Evolutionary conservation across 2,113 vertebrate genomes (phyloP).

Genomic region (Hyla sarda): DNA sequence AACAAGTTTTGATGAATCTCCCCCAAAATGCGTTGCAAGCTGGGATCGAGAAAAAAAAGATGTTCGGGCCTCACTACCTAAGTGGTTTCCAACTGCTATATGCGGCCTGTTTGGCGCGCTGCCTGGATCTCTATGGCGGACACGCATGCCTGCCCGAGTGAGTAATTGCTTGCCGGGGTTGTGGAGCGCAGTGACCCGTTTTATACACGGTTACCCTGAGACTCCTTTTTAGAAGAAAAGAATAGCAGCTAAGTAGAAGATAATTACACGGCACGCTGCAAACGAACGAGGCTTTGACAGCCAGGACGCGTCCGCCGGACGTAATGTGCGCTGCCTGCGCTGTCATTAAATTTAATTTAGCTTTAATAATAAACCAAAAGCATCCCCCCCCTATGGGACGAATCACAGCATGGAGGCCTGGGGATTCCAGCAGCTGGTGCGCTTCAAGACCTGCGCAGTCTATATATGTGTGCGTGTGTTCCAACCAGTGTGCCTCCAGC

Average conservation of each 20-base stretch:
- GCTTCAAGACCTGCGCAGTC: background rate
- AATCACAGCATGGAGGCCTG: background rate
- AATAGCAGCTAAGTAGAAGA: conserved; percentile 9
- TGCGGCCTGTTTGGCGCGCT: background rate
- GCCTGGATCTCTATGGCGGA: background rate
- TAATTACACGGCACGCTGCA: conserved; percentile 25
- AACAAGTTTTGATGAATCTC: too few relatives aligned
- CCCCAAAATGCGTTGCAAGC: too few relatives aligned
- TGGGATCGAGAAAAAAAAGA: too few relatives aligned
- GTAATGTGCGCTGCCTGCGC: background rate
- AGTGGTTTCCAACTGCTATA: background rate
- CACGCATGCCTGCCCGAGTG: background rate
- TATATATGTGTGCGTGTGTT: too few relatives aligned
- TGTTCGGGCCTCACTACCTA: too few relatives aligned
- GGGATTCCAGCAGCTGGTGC: background rate
- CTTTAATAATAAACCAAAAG: conserved; percentile 31
- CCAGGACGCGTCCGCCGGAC: background rate
- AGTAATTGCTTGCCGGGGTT: background rate
- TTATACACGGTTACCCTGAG: background rate
- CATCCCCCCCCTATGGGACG: background rate
- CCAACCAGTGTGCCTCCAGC: too few relatives aligned
- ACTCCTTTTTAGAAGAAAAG: conserved; percentile 7
- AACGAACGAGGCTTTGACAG: conserved; percentile 13
- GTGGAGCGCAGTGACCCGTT: background rate
- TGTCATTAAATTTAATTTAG: conserved; percentile 32